Evolutionary conservation across 2,797 vertebrate species (phyloP).

Genomic region (Syngnathus rostellatus): DNA sequence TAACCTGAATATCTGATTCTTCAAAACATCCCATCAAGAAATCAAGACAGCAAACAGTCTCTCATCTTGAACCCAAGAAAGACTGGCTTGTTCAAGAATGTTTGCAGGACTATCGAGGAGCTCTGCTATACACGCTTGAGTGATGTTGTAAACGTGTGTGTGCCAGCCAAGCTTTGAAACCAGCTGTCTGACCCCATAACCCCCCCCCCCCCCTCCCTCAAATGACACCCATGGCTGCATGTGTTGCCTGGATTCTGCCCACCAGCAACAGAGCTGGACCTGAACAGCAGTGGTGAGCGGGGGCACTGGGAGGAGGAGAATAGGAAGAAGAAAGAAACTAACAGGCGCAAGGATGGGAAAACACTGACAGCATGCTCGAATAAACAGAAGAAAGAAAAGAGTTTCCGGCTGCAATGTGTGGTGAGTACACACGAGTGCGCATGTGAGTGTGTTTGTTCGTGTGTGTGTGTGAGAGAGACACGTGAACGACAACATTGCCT

Average conservation of each 20-base stretch:
- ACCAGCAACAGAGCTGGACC: constrained; percentile 60
- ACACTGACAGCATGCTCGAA: constrained; percentile 45
- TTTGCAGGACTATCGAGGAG: constrained; percentile 27
- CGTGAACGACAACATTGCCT: background rate
- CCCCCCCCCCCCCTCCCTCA: background rate
- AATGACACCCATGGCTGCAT: constrained; percentile 32
- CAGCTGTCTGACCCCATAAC: constrained; percentile 40
- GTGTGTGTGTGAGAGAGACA: background rate
- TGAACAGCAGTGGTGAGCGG: constrained; percentile 49
- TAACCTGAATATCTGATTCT: constrained; percentile 15
- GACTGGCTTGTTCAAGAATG: constrained; percentile 31
- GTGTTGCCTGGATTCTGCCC: constrained; percentile 41
- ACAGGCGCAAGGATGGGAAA: constrained; percentile 31
- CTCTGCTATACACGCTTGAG: constrained; percentile 28
- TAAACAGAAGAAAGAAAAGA: constrained; percentile 47
- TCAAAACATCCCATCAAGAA: constrained; percentile 18
- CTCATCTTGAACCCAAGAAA: constrained; percentile 28
- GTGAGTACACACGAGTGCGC: constrained; percentile 44
- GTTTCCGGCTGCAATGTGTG: constrained; percentile 64
- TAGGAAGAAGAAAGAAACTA: constrained; percentile 31
- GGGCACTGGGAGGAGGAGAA: constrained; percentile 42
- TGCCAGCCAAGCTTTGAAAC: constrained; percentile 17
- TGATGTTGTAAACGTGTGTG: constrained; percentile 19
- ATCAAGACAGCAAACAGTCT: constrained; percentile 16
- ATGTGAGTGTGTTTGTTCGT: background rate